Evolutionary conservation across 2,797 vertebrate genomes (phyloP), one percentile per base, ranked within the genome.

Genomic region (Chrysocyon brachyurus): DNA sequence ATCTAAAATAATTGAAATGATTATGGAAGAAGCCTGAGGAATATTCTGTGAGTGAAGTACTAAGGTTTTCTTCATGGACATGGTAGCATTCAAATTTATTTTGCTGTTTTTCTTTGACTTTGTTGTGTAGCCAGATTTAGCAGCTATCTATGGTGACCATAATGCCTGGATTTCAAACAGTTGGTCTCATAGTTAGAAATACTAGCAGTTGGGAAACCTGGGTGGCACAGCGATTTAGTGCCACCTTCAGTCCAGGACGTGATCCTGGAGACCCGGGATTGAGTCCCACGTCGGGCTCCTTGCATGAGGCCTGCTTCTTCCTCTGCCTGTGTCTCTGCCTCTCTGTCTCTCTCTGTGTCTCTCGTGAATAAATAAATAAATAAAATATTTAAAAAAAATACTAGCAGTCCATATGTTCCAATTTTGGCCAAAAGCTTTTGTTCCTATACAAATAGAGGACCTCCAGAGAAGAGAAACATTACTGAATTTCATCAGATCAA

Each of bases 21-120:
- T 68, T 7, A 33, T 24, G 31, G 64, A 81, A 85, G 52, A 54
- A 79, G 14, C 21, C 33, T 4, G 22, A 94, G 52, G 28, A 59
- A 3, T 56, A 26, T 10, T 12, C 1, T 77, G 14, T 59, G 36
- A 85, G 31, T 68, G 61, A 89, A 59, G 21, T 26, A 40, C 33
- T 63, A 0, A 6, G 24, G 9, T 36, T 26, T 77, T 56, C 46
- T 16, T 87, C 22, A n/a, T 77, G 36, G 46, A 82, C 15, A 40
- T 88, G 24, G 54, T 56, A 14, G 63, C 24, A 64, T 36, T 12
- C 26, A 31, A 6, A 57, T 64, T 84, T 59, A 46, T 73, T 93
- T 88, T 96, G n/a, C 28, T 84, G 19, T 68, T 92, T 31, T 75
- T 75, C 73, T 70, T 83, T 81, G 40, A 75, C 9, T 81, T 73